Evolutionary conservation across 2,113 vertebrate species (phyloP), one percentile per base, ranked within the genome.

Genomic region (Boulengerochromis microlepis): DNA sequence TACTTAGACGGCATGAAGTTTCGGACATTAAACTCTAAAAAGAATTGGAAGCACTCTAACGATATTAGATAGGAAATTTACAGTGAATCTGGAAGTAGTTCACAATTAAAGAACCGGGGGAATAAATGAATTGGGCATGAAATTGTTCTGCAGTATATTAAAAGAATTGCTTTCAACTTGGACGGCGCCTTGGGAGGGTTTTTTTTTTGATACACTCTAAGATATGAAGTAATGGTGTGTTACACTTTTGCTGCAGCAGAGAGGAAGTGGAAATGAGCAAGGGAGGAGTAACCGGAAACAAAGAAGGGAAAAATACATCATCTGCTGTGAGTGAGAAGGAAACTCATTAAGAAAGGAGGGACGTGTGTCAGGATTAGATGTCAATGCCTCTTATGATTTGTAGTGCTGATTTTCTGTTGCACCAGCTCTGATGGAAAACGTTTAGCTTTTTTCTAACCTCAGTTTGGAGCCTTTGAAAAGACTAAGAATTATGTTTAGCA

Each of bases 51-150:
- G 57, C 40, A 64, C 89, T 88, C 80, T 66, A 80, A 90, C 50
- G 3, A 89, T 91, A 86, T 89, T 86, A 82, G 80, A 90, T 19
- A 45, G 71, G 53, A 82, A 91, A 92, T 94, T 82, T 92, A 90
- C 87, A 91, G 91, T 53, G 85, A 50, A 54, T 91, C 81, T 89
- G 84, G 89, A 90, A 94, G 90, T 42, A 74, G 86, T 78, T 94
- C 85, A 92, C 84, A 96, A 93, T 94, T 93, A 94, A 89, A 92
- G 82, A 57, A 92, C 42, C 16, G 1, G 59, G 91, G 86, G 83
- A 92, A 91, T 92, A 93, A 94, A 91, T 93, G 87, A 87, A 94
- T 89, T 92, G 90, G 81, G 85, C 89, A 86, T 94, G 53, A 93
- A 91, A 91, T 94, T 93, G 84, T 92, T 90, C 86, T 56, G 85